phyloP scores from a whole-genome alignment of 1,140 invertebrate species.

The Lordiphosa stackelbergi region DNA sequence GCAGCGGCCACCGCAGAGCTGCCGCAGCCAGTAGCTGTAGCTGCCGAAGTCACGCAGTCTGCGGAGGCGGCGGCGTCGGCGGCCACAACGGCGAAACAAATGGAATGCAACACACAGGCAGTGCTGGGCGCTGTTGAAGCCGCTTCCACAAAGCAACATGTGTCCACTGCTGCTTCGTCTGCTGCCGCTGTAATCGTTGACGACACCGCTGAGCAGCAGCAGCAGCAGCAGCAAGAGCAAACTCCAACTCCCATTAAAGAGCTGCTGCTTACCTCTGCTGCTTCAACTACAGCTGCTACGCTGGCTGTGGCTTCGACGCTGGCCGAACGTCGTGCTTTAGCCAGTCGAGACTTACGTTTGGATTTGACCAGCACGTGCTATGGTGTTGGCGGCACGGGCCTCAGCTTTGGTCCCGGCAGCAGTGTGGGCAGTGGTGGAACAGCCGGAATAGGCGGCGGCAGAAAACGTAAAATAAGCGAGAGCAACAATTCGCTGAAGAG shows the following conservation, averaged over 20 bases:
- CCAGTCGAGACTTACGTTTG: conserved; percentile 64
- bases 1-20: conserved; percentile 47
- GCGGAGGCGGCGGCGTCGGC: neutral
- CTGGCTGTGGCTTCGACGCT: conserved; percentile 57
- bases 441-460: conserved; percentile 60
- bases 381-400: conserved; percentile 56
- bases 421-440: conserved; percentile 41
- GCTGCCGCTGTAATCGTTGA: neutral
- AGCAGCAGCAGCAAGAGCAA: conserved; percentile 2
- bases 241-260: conserved; percentile 7
- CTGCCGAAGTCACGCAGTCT: conserved; percentile 25
- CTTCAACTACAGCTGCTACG: conserved; percentile 47
- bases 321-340: conserved; percentile 51
- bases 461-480: conserved; percentile 78
- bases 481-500: conserved; percentile 74
- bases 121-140: conserved; percentile 8
- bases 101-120: conserved; percentile 39
- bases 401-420: conserved; percentile 48
- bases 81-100: conserved; percentile 23
- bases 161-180: conserved; percentile 21
- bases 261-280: conserved; percentile 21
- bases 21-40: conserved; percentile 35
- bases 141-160: conserved; percentile 50
- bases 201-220: neutral
- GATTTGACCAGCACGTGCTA: conserved; percentile 72